Conservation (phyloP, 2,113 vertebrate genomes). For the Pelvicachromis taeniatus region DNA sequence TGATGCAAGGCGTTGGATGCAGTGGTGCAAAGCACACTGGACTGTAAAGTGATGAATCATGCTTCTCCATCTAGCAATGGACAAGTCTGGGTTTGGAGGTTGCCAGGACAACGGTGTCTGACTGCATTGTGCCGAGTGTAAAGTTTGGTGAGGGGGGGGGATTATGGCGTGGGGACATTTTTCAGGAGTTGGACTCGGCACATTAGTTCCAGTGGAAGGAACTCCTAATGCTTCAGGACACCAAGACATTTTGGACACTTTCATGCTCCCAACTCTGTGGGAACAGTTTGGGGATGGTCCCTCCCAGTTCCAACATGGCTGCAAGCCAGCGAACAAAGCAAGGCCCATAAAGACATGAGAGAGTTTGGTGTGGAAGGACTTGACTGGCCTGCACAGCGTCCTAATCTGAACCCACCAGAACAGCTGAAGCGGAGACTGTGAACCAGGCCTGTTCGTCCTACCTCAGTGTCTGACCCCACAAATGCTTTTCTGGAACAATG, state of each 20-base stretch:
- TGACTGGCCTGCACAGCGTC: accelerated
- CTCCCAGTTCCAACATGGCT: not conserved
- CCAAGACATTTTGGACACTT: no score
- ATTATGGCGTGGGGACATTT: no score
- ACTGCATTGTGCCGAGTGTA: no score
- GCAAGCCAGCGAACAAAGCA: not conserved
- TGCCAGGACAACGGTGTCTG: no score
- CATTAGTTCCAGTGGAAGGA: no score
- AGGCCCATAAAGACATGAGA: not conserved
- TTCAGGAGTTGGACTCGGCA: no score
- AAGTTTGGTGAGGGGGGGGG: no score
- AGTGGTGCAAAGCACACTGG: not conserved
- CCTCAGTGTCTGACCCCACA: not conserved
- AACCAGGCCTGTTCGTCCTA: not conserved
- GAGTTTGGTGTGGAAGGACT: not conserved
- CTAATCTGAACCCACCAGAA: not conserved
- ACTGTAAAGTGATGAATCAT: not conserved
- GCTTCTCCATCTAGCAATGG: accelerated
- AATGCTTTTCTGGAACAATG: not conserved
- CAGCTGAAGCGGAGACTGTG: accelerated
- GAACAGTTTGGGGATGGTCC: no score
- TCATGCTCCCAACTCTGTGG: no score
- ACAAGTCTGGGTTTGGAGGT: not conserved
- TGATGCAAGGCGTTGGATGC: not conserved
- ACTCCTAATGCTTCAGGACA: no score